phyloP scores from a whole-genome alignment of 2,888 invertebrate genomes.

The Elaeidobius kamerunicus region DNA sequence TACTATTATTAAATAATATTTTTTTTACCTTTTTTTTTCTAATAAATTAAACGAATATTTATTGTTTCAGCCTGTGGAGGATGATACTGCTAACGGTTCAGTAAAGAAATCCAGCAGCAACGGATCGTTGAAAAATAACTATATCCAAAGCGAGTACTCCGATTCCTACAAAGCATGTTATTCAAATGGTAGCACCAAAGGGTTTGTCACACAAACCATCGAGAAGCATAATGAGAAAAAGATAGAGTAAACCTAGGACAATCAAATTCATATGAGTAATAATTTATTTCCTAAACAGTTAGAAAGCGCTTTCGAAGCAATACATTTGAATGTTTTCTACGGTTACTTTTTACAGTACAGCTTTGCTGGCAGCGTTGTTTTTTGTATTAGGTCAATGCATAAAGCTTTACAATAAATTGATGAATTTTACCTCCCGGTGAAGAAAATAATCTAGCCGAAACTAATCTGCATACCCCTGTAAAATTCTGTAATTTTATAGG shows the following conservation, averaged over 20 bases:
- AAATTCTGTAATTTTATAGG: too few relatives aligned
- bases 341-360: neutral
- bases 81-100: slow-evolving; percentile 39
- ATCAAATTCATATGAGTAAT: slow-evolving; percentile 19
- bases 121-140: slow-evolving; percentile 47
- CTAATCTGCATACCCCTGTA: neutral
- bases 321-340: slow-evolving; percentile 10
- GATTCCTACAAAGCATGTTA: slow-evolving; percentile 61
- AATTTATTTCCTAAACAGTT: slow-evolving; percentile 21
- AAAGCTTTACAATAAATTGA: too few relatives aligned
- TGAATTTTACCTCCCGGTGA: slow-evolving; percentile 18
- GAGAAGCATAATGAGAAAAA: slow-evolving; percentile 38
- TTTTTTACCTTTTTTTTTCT: too few relatives aligned
- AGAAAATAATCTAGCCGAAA: neutral
- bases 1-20: too few relatives aligned
- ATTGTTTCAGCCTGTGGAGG: slow-evolving; percentile 63
- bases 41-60: too few relatives aligned
- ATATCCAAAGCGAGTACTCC: slow-evolving; percentile 55
- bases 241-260: slow-evolving; percentile 33
- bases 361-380: slow-evolving; percentile 3
- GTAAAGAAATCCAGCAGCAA: slow-evolving; percentile 47
- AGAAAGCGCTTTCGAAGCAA: slow-evolving; percentile 15
- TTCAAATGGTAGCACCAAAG: slow-evolving; percentile 62
- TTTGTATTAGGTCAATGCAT: slow-evolving; percentile 2
- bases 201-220: slow-evolving; percentile 53